phyloP scores from a whole-genome alignment of 1,140 invertebrate genomes.

The Lucilia cuprina region DNA sequence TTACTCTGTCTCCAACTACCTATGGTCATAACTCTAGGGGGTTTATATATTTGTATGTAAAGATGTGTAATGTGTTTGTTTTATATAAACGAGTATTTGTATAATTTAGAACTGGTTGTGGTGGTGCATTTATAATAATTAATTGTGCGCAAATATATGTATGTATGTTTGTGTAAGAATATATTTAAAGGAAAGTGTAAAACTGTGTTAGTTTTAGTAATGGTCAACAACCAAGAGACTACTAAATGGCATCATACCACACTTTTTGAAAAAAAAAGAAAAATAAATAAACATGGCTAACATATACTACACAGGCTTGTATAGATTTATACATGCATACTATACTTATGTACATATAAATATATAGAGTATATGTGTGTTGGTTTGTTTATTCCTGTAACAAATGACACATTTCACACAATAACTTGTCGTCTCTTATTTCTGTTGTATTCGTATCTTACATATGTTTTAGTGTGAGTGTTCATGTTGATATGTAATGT shows the following conservation, averaged over 20 bases:
- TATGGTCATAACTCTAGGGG: conserved; percentile 8
- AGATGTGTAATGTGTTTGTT: background rate
- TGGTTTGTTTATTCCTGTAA: conserved; percentile 7
- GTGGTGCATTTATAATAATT: conserved; percentile 32
- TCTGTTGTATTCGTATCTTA: background rate
- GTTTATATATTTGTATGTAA: background rate
- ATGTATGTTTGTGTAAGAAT: background rate
- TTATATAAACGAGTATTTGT: background rate
- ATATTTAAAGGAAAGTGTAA: conserved; percentile 10
- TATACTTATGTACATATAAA: background rate
- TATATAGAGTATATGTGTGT: background rate
- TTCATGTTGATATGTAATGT: background rate
- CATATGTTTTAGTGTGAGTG: background rate
- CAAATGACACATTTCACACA: conserved; percentile 26
- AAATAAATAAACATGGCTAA: background rate
- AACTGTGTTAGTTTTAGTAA: conserved; percentile 22
- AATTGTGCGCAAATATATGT: conserved; percentile 27
- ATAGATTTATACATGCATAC: background rate
- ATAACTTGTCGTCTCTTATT: conserved; percentile 29
- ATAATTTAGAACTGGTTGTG: conserved; percentile 7
- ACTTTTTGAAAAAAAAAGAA: background rate
- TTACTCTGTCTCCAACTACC: background rate
- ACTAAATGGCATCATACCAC: background rate
- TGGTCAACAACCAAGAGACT: conserved; percentile 5
- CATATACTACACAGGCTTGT: background rate